Evolutionary conservation across 2,797 vertebrate species (phyloP), one percentile per base, ranked within the genome.

Genomic region (Anguilla megastoma): DNA sequence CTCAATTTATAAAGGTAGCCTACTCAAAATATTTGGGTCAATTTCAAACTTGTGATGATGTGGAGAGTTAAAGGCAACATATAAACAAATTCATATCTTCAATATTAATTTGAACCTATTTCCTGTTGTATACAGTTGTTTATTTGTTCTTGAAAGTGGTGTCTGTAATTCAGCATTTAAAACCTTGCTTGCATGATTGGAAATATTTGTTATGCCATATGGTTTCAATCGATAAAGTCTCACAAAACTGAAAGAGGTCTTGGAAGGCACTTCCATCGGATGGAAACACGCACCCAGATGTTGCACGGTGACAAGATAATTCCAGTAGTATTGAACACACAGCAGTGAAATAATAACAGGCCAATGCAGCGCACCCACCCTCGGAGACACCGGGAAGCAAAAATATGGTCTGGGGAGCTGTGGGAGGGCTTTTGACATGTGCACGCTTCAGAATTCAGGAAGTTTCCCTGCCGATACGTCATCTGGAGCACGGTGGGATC

Each of bases 401-500:
- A 21, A 27, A 76, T 84, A 76, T 56, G 86, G 87, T 87, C 86
- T 85, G 87, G 45, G 52, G 21, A 86, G 69, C 60, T 30, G 30
- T 88, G 86, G 56, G 50, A 45, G 88, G 12, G 85, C 74, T 80
- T 89, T 71, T 66, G 84, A 56, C 86, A 87, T 89, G 87, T 69
- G 85, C 84, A 74, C 56, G 58, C 83, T 84, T 85, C 60, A 63
- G 82, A 80, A 82, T 83, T 86, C 87, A 95, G 95, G 94, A 95
- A 94, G 94, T 95, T 91, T 93, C 93, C 92, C 87, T 93, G 89
- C 95, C 92, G 87, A 82, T 90, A 88, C 88, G 95, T 95, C 94
- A 96, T 96, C 95, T 96, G 95, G 95, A 95, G 91, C 89, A 90
- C 91, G 92, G 89, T 87, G 88, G 63, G 91, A 90, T 94, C 92